phyloP scores from a whole-genome alignment of 2,888 invertebrate genomes.

The Nomada ferruginata region DNA sequence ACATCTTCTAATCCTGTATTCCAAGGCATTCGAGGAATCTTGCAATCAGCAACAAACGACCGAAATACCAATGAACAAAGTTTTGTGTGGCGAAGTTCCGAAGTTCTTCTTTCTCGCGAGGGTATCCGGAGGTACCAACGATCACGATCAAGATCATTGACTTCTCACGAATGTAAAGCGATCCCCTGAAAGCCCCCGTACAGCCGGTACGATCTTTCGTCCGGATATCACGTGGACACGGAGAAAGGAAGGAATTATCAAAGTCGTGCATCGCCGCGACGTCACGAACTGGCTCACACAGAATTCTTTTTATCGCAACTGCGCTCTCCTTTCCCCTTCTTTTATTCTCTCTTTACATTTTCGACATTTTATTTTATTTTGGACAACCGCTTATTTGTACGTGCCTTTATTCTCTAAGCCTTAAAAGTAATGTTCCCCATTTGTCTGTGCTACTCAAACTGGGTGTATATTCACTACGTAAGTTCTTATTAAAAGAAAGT shows the following conservation, averaged over 20 bases:
- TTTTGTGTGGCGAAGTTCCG: conserved; percentile 29
- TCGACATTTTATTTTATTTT: neutral
- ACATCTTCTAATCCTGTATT: conserved; percentile 30
- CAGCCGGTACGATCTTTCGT: conserved; percentile 67
- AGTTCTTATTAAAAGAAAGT: neutral
- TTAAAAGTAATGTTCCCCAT: conserved; percentile 2
- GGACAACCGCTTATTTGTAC: conserved; percentile 10
- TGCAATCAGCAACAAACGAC: conserved; percentile 45
- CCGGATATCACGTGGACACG: conserved; percentile 71
- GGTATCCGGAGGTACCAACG: conserved; percentile 58
- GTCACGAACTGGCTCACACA: conserved; percentile 65
- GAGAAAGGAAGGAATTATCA: conserved; percentile 70
- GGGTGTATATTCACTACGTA: neutral
- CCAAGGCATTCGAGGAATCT: conserved; percentile 36
- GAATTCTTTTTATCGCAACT: conserved; percentile 46
- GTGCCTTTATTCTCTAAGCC: neutral
- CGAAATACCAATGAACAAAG: conserved; percentile 44
- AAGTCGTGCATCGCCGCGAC: conserved; percentile 70
- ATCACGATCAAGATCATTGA: conserved; percentile 80
- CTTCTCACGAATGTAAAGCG: conserved; percentile 77
- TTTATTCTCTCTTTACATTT: neutral
- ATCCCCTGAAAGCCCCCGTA: conserved; percentile 64
- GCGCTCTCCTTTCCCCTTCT: conserved; percentile 5
- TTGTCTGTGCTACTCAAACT: neutral
- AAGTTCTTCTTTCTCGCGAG: conserved; percentile 33